Percentiles rank a stretch among this genome's conserved stretches.
These are phyloP conservation scores for Brachyptera risi DNA, from an alignment of 2,888 invertebrate genomes.

Conservation along the genomic window DNA sequence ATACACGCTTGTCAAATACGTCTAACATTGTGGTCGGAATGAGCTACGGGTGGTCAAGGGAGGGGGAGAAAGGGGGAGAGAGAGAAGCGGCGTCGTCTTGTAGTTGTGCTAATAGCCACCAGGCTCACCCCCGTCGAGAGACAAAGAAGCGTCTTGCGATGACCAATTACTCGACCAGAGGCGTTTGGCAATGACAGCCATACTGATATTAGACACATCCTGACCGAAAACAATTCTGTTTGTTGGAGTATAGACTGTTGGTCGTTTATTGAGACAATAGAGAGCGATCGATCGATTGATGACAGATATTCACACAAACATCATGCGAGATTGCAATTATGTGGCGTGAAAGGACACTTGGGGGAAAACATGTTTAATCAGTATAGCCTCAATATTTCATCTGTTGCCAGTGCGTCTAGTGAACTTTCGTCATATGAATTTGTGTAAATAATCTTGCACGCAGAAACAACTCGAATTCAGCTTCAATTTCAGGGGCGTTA, in stretches of 20 bases:
- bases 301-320: neutral
- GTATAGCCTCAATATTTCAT: no score
- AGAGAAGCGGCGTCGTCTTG: no score
- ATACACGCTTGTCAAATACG: no score
- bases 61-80: neutral
- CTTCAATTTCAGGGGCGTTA: no score
- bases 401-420: no score
- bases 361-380: no score
- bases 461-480: no score
- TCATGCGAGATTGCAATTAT: neutral
- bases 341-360: no score
- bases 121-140: neutral
- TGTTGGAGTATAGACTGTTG: neutral
- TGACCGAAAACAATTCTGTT: neutral
- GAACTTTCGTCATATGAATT: no score
- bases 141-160: neutral
- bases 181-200: neutral
- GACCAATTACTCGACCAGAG: constrained; percentile 7
- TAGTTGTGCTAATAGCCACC: constrained; percentile 6
- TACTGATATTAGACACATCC: neutral
- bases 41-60: neutral
- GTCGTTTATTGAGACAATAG: neutral
- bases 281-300: neutral
- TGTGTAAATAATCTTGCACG: no score
- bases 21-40: no score